These are phyloP conservation scores for Monoplex corrugatus DNA, from an alignment of 2,888 invertebrate genomes.

Conservation along the genomic window DNA sequence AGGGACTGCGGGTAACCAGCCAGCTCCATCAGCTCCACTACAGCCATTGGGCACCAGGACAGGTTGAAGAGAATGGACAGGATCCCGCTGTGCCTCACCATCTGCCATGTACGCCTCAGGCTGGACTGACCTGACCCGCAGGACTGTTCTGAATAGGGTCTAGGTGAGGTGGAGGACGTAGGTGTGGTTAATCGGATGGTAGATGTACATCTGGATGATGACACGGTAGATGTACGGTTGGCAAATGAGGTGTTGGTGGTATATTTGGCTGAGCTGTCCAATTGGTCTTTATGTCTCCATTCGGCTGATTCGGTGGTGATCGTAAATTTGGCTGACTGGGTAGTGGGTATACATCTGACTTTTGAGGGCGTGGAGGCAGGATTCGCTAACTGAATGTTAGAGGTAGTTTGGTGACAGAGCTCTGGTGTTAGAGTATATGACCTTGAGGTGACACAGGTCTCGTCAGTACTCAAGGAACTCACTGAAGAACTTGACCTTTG, in stretches of 20 bases:
- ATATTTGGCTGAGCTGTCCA: too few relatives aligned
- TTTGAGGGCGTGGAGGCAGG: too few relatives aligned
- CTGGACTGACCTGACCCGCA: neutral
- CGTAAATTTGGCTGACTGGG: too few relatives aligned
- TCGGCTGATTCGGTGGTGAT: too few relatives aligned
- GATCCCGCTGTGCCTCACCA: neutral
- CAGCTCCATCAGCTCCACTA: constrained; percentile 16
- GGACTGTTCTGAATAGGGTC: neutral
- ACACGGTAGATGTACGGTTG: too few relatives aligned
- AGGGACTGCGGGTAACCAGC: neutral
- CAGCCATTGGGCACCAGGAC: neutral
- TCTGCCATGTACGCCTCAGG: neutral
- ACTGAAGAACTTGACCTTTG: neutral
- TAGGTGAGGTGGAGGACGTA: neutral
- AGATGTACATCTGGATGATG: too few relatives aligned
- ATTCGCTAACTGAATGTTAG: too few relatives aligned
- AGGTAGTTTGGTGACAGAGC: neutral
- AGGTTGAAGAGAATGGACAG: neutral
- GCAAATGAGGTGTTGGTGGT: too few relatives aligned
- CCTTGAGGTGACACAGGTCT: neutral
- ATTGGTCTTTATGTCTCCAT: too few relatives aligned
- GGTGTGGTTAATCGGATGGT: too few relatives aligned
- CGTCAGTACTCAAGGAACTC: neutral
- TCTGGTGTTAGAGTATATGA: neutral
- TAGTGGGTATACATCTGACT: too few relatives aligned